Conservation (phyloP, 2,113 vertebrate species). For the Antennarius striatus region DNA sequence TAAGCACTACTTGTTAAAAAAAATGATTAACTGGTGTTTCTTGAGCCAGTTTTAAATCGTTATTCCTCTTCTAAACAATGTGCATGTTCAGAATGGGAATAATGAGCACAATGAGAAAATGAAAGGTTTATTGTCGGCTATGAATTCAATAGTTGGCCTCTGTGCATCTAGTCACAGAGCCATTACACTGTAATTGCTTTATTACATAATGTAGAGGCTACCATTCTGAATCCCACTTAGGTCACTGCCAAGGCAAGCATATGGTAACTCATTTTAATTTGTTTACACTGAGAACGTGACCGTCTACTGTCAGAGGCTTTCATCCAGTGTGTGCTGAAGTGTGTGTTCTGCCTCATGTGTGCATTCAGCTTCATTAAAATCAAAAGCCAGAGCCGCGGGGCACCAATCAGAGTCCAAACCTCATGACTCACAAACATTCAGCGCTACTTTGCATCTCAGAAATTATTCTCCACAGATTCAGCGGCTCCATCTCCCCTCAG, state of each 20-base stretch:
- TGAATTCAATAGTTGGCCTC: background rate
- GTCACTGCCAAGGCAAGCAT: slow-evolving; percentile 8
- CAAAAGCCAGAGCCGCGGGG: slow-evolving; percentile 37
- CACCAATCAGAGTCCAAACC: slow-evolving; percentile 38
- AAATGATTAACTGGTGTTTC: no score
- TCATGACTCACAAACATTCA: slow-evolving; percentile 43
- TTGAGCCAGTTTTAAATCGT: background rate
- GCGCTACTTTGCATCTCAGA: slow-evolving; percentile 20
- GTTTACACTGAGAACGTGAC: slow-evolving; percentile 20
- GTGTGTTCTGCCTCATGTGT: slow-evolving; percentile 10
- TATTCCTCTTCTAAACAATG: no score
- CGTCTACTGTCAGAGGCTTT: slow-evolving; percentile 12
- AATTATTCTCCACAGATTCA: slow-evolving; percentile 22
- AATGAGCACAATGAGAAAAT: background rate
- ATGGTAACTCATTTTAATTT: slow-evolving; percentile 26
- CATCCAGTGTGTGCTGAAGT: slow-evolving; percentile 21
- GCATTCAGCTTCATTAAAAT: slow-evolving; percentile 29
- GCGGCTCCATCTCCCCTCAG: slow-evolving; percentile 4
- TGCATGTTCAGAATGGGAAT: background rate
- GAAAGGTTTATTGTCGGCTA: background rate
- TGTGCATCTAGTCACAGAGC: slow-evolving; percentile 2
- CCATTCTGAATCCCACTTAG: slow-evolving; percentile 18
- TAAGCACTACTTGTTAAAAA: no score
- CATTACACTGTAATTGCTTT: slow-evolving; percentile 17
- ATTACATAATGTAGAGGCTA: slow-evolving; percentile 1